A percentile compares a stretch with the other conserved stretches of the same genome.
These are phyloP conservation scores for Brachyistius frenatus DNA, from an alignment of 2,113 vertebrate genomes.

Conservation along the genomic window DNA sequence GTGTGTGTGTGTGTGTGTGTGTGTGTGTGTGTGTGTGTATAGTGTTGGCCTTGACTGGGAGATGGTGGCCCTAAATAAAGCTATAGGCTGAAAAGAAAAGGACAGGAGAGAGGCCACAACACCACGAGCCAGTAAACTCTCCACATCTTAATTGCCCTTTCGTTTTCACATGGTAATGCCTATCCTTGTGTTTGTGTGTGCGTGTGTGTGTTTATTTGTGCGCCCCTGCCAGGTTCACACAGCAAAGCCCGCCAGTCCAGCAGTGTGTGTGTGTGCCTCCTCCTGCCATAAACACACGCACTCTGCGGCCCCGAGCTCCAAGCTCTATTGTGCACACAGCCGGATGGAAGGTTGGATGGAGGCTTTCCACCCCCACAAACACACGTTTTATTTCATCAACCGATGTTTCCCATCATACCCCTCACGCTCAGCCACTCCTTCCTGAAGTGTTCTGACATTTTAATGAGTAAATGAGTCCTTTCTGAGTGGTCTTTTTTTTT, in stretches of 20 bases:
- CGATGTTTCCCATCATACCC: slow-evolving; percentile 10
- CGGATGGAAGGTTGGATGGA: slow-evolving; percentile 48
- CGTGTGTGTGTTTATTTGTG: slow-evolving; percentile 50
- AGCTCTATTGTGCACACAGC: slow-evolving; percentile 40
- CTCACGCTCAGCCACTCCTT: not conserved
- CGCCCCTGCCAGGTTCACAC: slow-evolving; percentile 58
- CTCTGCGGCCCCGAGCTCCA: slow-evolving; percentile 18
- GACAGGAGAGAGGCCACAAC: slow-evolving; percentile 56
- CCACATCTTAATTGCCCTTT: slow-evolving; percentile 69
- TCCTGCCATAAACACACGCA: slow-evolving; percentile 20
- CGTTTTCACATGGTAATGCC: slow-evolving; percentile 75
- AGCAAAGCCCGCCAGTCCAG: slow-evolving; percentile 27
- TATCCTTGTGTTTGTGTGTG: slow-evolving; percentile 29
- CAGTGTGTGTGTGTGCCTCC: slow-evolving; percentile 12
- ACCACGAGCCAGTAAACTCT: slow-evolving; percentile 67
- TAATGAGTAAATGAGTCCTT: not conserved
- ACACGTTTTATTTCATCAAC: slow-evolving; percentile 39
- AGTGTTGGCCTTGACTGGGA: slow-evolving; percentile 40
- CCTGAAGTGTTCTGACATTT: slow-evolving; percentile 8
- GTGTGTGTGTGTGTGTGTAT: slow-evolving; percentile 1
- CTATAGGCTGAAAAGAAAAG: slow-evolving; percentile 42
- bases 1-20: slow-evolving; percentile 2
- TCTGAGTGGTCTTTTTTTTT: too few species aligned
- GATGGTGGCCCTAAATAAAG: slow-evolving; percentile 62
- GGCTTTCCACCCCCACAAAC: slow-evolving; percentile 36